Conservation (phyloP, 2,888 invertebrate species). For the Oegoconia quadripuncta region DNA sequence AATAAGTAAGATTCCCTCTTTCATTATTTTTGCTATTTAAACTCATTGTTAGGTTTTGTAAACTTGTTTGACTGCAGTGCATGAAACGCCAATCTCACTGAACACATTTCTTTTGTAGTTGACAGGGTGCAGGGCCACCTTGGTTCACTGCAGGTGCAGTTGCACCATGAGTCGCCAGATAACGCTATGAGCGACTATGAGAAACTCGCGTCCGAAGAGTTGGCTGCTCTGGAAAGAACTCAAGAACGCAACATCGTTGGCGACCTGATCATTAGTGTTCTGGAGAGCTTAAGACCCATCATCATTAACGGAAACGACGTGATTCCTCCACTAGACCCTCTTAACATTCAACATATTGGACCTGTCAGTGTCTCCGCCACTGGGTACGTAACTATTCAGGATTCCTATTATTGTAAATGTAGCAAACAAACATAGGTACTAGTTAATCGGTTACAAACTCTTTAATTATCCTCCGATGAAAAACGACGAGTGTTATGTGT, state of each 20-base stretch:
- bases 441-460: not conserved
- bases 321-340: slow-evolving; percentile 42
- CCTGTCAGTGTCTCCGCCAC: slow-evolving; percentile 27
- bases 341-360: slow-evolving; percentile 31
- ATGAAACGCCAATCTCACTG: too few species aligned
- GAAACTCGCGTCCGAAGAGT: slow-evolving; percentile 14
- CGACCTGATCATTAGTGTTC: slow-evolving; percentile 23
- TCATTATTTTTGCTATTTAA: too few species aligned
- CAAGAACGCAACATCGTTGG: slow-evolving; percentile 27
- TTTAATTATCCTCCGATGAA: not conserved
- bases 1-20: too few species aligned
- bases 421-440: not conserved
- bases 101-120: not conserved
- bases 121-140: slow-evolving; percentile 2
- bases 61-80: too few species aligned
- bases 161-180: slow-evolving; percentile 13
- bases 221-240: slow-evolving; percentile 4
- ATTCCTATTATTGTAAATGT: not conserved
- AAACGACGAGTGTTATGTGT: too few species aligned
- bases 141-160: slow-evolving; percentile 4
- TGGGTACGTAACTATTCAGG: slow-evolving; percentile 28
- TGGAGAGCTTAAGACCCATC: slow-evolving; percentile 40
- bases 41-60: too few species aligned
- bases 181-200: slow-evolving; percentile 17
- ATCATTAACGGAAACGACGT: slow-evolving; percentile 44